phyloP scores from a whole-genome alignment of 2,888 invertebrate genomes.

The Allophyes oxyacanthae region DNA sequence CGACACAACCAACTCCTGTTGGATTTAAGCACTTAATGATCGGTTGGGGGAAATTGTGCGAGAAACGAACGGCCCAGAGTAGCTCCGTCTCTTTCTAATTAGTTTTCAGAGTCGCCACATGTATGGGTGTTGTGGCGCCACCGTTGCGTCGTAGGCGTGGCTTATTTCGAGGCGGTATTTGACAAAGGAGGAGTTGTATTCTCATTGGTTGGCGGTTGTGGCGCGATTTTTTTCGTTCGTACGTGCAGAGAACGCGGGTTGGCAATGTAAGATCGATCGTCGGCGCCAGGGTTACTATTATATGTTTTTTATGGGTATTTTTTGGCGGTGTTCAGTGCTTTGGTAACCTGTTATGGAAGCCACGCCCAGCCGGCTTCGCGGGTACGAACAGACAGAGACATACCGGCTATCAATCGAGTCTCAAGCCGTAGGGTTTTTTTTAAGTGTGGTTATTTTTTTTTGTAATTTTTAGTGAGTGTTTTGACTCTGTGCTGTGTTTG shows the following conservation, averaged over 20 bases:
- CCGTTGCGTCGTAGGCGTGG: constrained; percentile 70
- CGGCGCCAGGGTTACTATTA: constrained; percentile 85
- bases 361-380: constrained; percentile 81
- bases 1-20: constrained; percentile 89
- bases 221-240: constrained; percentile 83
- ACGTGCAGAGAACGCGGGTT: constrained; percentile 83
- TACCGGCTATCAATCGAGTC: constrained; percentile 81
- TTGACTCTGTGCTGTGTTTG: constrained; percentile 73
- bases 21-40: constrained; percentile 90
- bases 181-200: constrained; percentile 65
- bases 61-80: constrained; percentile 85
- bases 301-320: constrained; percentile 88
- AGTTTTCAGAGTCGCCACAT: constrained; percentile 77
- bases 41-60: constrained; percentile 89
- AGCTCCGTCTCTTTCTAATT: constrained; percentile 80
- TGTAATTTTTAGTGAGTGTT: constrained; percentile 77
- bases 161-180: constrained; percentile 70
- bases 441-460: constrained; percentile 76
- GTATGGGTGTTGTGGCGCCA: constrained; percentile 81
- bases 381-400: constrained; percentile 76
- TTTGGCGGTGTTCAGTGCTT: constrained; percentile 85
- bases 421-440: constrained; percentile 79
- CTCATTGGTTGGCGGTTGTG: constrained; percentile 73
- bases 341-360: constrained; percentile 85
- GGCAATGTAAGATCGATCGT: constrained; percentile 85